These are phyloP conservation scores for Fabriciana adippe DNA, from an alignment of 2,888 invertebrate species.

Conservation along the genomic window DNA sequence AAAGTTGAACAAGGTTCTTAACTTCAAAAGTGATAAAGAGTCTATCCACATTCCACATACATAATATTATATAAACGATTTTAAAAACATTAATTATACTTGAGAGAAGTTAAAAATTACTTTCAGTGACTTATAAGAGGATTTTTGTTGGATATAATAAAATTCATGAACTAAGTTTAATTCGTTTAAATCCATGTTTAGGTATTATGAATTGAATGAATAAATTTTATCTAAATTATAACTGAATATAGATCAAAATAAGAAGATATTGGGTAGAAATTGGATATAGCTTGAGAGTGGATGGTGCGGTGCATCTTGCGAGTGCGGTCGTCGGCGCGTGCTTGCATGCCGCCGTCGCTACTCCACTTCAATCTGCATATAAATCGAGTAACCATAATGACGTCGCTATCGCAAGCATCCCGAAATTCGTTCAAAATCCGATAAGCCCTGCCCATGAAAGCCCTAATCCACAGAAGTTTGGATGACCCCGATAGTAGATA, in stretches of 20 bases:
- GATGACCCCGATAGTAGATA: constrained; percentile 78
- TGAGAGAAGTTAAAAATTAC: too few relatives aligned
- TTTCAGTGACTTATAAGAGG: too few relatives aligned
- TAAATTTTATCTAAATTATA: constrained; percentile 1
- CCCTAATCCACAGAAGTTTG: constrained; percentile 77
- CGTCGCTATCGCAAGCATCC: constrained; percentile 76
- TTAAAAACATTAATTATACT: too few relatives aligned
- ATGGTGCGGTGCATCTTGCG: constrained; percentile 43
- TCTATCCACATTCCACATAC: constrained; percentile 27
- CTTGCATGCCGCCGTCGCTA: constrained; percentile 57
- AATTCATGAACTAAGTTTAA: too few relatives aligned
- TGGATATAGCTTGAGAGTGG: constrained; percentile 35
- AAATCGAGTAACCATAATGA: constrained; percentile 82
- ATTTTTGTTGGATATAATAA: too few relatives aligned
- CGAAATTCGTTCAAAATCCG: constrained; percentile 79
- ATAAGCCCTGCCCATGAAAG: constrained; percentile 77
- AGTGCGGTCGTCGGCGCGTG: constrained; percentile 50
- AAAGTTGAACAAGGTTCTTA: constrained; percentile 73
- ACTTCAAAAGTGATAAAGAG: constrained; percentile 56
- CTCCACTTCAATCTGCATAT: constrained; percentile 80
- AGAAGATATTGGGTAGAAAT: constrained; percentile 26
- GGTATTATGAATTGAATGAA: neutral
- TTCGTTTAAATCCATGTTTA: too few relatives aligned
- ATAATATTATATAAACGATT: too few relatives aligned
- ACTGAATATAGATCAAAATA: constrained; percentile 28